phyloP scores from a whole-genome alignment of 30 jellyfish, hydroid and myxozoan genomes.

The Chironex yamaguchii region DNA sequence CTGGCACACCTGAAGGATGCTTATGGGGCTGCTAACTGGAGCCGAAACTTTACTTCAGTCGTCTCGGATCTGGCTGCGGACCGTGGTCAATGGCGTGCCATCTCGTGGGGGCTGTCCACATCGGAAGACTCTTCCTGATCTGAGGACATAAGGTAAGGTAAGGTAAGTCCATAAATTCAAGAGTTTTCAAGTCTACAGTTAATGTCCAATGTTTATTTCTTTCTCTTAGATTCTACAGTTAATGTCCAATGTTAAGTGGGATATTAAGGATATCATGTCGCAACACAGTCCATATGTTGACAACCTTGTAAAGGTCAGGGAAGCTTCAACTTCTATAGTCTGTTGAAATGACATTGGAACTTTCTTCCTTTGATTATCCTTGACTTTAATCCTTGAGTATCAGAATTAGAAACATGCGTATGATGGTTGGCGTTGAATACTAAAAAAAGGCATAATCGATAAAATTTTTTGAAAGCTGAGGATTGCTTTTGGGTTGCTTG shows the following conservation, averaged over 20 bases:
- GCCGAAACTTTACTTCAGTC: too few relatives aligned
- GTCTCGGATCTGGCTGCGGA: too few relatives aligned
- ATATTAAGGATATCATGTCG: constrained; percentile 95
- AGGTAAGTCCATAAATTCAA: not conserved
- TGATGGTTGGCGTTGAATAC: not conserved
- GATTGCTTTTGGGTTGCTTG: too few relatives aligned
- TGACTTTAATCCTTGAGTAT: too few relatives aligned
- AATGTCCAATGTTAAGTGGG: constrained; percentile 96
- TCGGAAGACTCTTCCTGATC: not conserved
- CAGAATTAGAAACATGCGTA: too few relatives aligned
- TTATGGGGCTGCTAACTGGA: too few relatives aligned
- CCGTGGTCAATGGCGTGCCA: too few relatives aligned
- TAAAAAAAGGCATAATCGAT: too few relatives aligned
- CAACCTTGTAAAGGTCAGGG: constrained; percentile 72
- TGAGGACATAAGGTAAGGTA: not conserved
- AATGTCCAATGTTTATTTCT: not conserved
- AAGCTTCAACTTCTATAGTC: too few relatives aligned
- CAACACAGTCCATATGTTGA: constrained; percentile 96
- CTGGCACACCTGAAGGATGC: too few relatives aligned
- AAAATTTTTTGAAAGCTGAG: too few relatives aligned
- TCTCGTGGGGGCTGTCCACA: not conserved
- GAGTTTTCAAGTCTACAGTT: not conserved
- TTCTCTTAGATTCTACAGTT: constrained; percentile 69
- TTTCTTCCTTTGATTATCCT: not conserved
- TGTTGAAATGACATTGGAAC: too few relatives aligned